phyloP scores from a whole-genome alignment of 1,140 invertebrate genomes.

The Leucophenga varia region DNA sequence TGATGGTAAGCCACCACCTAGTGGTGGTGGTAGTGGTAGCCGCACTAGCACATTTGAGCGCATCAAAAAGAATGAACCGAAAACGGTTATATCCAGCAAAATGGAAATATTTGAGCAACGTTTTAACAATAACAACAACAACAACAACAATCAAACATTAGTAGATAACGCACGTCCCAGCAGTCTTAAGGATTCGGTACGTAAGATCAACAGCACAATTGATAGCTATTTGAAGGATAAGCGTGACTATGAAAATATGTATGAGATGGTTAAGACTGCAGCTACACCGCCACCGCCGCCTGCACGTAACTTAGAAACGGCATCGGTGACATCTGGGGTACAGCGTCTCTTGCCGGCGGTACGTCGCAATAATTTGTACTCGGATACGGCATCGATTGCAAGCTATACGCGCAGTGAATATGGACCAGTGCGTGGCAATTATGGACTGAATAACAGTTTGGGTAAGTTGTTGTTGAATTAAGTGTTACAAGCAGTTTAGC shows the following conservation, averaged over 20 bases:
- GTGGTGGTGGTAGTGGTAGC: conserved; percentile 22
- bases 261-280: conserved; percentile 47
- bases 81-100: conserved; percentile 45
- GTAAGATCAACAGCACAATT: conserved; percentile 54
- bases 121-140: conserved; percentile 1
- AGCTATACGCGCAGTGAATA: conserved; percentile 54
- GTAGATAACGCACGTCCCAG: conserved; percentile 33
- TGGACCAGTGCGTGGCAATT: conserved; percentile 37
- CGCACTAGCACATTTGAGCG: conserved; percentile 47
- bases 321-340: conserved; percentile 15
- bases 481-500: background rate
- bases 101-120: conserved; percentile 51
- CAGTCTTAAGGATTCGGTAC: conserved; percentile 53
- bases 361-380: conserved; percentile 39
- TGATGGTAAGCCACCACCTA: conserved; percentile 14
- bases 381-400: conserved; percentile 50
- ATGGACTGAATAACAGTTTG: conserved; percentile 47
- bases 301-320: conserved; percentile 35
- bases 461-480: conserved; percentile 21
- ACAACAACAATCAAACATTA: background rate
- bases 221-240: conserved; percentile 56
- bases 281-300: conserved; percentile 40
- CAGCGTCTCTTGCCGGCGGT: conserved; percentile 28
- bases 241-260: conserved; percentile 53
- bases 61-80: conserved; percentile 39